These are phyloP conservation scores for Stegostoma tigrinum DNA, from an alignment of 2,113 vertebrate genomes.

Conservation along the genomic window DNA sequence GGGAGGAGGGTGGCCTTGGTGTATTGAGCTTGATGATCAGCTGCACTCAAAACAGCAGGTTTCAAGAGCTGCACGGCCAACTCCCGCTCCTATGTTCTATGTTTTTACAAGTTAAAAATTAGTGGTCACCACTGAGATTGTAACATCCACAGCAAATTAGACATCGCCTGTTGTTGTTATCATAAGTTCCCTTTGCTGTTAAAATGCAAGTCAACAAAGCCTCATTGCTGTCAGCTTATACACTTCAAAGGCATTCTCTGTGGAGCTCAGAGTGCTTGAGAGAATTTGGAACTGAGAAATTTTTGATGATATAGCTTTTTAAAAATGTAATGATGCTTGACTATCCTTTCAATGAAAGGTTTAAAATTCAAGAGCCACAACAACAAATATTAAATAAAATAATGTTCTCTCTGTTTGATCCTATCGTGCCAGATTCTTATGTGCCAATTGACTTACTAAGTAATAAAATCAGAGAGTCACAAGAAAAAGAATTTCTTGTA, in stretches of 20 bases:
- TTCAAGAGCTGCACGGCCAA: too few relatives aligned
- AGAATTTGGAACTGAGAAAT: neutral
- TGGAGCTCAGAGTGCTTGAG: neutral
- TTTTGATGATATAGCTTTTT: neutral
- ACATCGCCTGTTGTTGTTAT: neutral
- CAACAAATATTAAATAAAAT: neutral
- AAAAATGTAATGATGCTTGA: neutral
- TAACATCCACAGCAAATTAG: neutral
- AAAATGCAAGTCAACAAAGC: neutral
- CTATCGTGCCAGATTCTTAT: neutral
- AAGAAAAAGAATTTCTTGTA: neutral
- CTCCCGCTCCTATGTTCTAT: too few relatives aligned
- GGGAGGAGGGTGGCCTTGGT: too few relatives aligned
- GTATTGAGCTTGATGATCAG: too few relatives aligned
- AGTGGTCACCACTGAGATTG: too few relatives aligned
- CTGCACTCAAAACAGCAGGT: too few relatives aligned
- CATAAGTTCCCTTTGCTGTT: neutral
- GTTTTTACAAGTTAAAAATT: too few relatives aligned
- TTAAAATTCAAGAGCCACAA: neutral
- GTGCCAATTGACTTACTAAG: neutral
- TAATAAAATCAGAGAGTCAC: too few relatives aligned
- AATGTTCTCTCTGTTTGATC: neutral
- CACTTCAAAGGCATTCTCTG: neutral
- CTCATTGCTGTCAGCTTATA: neutral
- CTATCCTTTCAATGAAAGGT: neutral